A percentile compares a stretch with the other conserved stretches of the same genome.
Conservation (phyloP, 2,888 invertebrate species). For the Trichopoda pennipes region DNA sequence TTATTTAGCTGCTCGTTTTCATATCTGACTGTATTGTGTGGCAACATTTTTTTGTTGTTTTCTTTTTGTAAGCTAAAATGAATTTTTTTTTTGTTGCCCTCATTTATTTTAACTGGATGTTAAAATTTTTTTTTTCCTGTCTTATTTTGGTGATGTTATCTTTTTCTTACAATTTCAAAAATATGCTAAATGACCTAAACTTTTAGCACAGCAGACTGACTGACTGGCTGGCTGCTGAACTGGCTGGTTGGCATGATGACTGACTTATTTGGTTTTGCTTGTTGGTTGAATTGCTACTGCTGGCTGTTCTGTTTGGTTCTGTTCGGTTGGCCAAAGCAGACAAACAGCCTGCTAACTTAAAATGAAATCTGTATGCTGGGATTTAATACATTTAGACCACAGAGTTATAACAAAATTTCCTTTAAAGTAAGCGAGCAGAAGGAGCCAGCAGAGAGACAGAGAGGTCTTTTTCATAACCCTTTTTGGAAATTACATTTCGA, state of each 20-base stretch:
- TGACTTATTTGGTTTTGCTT: slow-evolving; percentile 16
- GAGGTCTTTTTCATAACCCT: background rate
- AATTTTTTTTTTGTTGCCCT: slow-evolving; percentile 51
- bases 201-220: slow-evolving; percentile 26
- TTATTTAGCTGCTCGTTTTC: background rate
- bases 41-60: slow-evolving; percentile 43
- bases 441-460: background rate
- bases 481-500: slow-evolving; percentile 24
- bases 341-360: slow-evolving; percentile 51
- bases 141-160: slow-evolving; percentile 52
- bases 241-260: slow-evolving; percentile 1
- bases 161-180: slow-evolving; percentile 45
- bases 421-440: slow-evolving; percentile 1
- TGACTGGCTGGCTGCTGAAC: slow-evolving; percentile 24
- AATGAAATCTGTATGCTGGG: slow-evolving; percentile 43
- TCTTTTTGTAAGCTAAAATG: background rate
- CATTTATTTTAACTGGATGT: slow-evolving; percentile 29
- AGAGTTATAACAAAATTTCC: slow-evolving; percentile 57
- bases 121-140: slow-evolving; percentile 27
- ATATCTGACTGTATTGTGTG: background rate
- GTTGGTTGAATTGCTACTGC: slow-evolving; percentile 18
- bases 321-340: slow-evolving; percentile 48
- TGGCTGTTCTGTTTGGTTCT: slow-evolving; percentile 12
- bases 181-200: slow-evolving; percentile 52
- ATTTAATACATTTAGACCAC: slow-evolving; percentile 54